Base-by-base conservation (phyloP, 92 coral and sea anemone genomes). In the Isaurus tuberculatus region DNA sequence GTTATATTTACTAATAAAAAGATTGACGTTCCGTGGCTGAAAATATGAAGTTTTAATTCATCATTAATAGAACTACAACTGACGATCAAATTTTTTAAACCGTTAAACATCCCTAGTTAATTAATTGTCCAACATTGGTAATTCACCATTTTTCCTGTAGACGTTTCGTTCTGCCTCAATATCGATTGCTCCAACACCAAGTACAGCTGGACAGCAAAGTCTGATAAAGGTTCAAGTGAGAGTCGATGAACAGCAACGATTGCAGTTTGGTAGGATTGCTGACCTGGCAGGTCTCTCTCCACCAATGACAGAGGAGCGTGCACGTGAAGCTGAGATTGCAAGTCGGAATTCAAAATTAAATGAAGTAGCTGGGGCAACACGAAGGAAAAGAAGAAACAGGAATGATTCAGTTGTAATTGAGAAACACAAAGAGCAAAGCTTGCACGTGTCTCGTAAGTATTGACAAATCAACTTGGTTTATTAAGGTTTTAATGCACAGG, bases 161-260 rank as follows among this genome's bases (percentile, higher is more conserved):
- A 88, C 97, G 28, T 93, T 86, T 70, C 94, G 93, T 27, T 94
- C 98, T 11, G 81, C 86, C 0, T 77, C 92, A 0, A 46, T 83
- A 20, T 86, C 94, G 28, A 69, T 87, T 2, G 84, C 90, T 0
- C 92, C 93, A 19, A 89, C 92, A 26, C 86, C 97, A 28, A 80
- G 94, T 6, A 88, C 72, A 9, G 68, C 91, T 20, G 95, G 93
- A 10, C n/a, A 79, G n/a, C 88, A 83, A 33, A 91, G 94, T 34
- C 34, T 94, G 29, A 91, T 94, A 9, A 89, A 89, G 68, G 99
- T 96, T 31, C 98, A 96, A 77, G 99, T 96, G 46, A 91, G 95
- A 25, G 89, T 96, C 14, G 94, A 89, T 48, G 94, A 94, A 2
- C 89, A 88, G 26, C 89, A 90, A 1, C 80, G 80, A 3, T 87